Percentiles rank a stretch among this genome's conserved stretches.
Evolutionary conservation across 1,140 invertebrate genomes (phyloP).

Genomic region (Atta texana): DNA sequence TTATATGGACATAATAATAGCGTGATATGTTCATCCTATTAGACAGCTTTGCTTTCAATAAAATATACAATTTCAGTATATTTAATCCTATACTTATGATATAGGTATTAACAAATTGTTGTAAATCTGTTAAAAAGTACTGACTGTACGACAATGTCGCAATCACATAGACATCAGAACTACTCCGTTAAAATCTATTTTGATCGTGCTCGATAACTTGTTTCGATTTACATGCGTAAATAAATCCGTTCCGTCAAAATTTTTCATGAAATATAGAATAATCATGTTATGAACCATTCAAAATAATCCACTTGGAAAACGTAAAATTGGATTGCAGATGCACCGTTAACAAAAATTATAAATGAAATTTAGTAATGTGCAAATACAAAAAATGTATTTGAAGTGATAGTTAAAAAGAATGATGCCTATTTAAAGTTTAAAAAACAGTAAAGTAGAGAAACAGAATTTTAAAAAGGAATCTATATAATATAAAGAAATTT

Average conservation of each 20-base stretch:
- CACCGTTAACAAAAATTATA: not conserved
- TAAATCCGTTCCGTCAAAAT: conserved; percentile 30
- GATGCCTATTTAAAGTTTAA: not conserved
- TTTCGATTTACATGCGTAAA: conserved; percentile 37
- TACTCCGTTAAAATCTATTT: conserved; percentile 70
- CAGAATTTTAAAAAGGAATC: too few relatives aligned
- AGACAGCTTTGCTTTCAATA: conserved; percentile 24
- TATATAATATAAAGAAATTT: too few relatives aligned
- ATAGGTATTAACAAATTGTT: conserved; percentile 55
- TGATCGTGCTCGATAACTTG: conserved; percentile 52
- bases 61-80: conserved; percentile 3
- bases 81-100: conserved; percentile 72
- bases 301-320: conserved; percentile 31
- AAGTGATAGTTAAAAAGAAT: not conserved
- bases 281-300: conserved; percentile 8
- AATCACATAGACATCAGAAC: conserved; percentile 67
- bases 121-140: conserved; percentile 64
- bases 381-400: conserved; percentile 29
- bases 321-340: not conserved
- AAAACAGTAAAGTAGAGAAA: not conserved
- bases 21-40: not conserved
- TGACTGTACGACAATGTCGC: conserved; percentile 59
- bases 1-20: not conserved
- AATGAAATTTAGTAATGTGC: conserved; percentile 1
- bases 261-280: conserved; percentile 41